Evolutionary conservation across 2,888 invertebrate genomes (phyloP).

Genomic region (Aromia moschata): DNA sequence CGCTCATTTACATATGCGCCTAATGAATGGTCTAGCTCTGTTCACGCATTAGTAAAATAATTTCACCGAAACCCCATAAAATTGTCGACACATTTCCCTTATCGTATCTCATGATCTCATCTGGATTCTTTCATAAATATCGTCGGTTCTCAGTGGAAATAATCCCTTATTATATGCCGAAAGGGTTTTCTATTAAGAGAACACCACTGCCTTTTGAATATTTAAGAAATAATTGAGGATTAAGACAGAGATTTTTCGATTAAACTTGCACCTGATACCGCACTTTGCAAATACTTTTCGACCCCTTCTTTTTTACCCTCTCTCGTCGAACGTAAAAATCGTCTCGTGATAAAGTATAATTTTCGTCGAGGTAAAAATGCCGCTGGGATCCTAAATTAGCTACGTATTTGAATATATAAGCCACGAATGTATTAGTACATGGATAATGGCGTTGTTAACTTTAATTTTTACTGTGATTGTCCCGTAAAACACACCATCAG

Average conservation of each 20-base stretch:
- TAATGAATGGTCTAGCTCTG: conserved; percentile 29
- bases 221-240: conserved; percentile 57
- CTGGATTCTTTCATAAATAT: conserved; percentile 48
- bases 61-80: conserved; percentile 45
- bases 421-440: neutral
- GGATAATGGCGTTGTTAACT: neutral
- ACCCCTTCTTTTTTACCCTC: conserved; percentile 36
- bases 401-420: neutral
- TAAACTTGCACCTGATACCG: conserved; percentile 56
- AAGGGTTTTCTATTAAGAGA: conserved; percentile 38
- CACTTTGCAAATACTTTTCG: conserved; percentile 42
- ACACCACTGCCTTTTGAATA: conserved; percentile 50
- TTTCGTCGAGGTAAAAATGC: conserved; percentile 1
- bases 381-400: neutral
- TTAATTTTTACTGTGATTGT: neutral
- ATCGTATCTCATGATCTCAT: conserved; percentile 50
- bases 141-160: conserved; percentile 41
- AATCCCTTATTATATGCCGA: conserved; percentile 36
- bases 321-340: conserved; percentile 13
- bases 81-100: conserved; percentile 48
- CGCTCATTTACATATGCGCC: conserved; percentile 33
- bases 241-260: conserved; percentile 56
- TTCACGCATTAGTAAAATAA: conserved; percentile 40
- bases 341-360: conserved; percentile 11
- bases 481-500: no score